Evolutionary conservation across 2,113 vertebrate species (phyloP), one percentile per base, ranked within the genome.

Genomic region (Panthera leo): DNA sequence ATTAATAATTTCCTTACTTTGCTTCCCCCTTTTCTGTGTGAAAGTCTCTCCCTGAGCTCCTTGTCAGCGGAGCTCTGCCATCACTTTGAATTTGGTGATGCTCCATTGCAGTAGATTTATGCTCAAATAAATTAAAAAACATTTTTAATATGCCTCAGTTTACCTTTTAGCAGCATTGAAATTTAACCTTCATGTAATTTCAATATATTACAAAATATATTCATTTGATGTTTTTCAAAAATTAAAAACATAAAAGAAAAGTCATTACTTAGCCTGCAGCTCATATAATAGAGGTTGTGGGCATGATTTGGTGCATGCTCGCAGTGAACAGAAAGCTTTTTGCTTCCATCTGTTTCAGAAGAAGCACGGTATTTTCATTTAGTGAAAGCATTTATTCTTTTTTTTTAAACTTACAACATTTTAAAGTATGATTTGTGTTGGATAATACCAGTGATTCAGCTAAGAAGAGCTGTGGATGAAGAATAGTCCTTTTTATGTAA

Each of bases 391-490:
- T 83, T 93, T 82, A 21, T 92, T 92, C 75, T 94, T 67, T 36
- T 39, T 39, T 61, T 86, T 65, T 89, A 4, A 68, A 70, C 63
- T 96, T 67, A 39, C 5, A 94, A 29, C n/a, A 78, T 93, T 94
- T 94, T 93, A 96, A 88, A 95, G n/a, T 85, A 67, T 91, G 70
- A 96, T 96, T 95, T 97, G 75, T 91, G 76, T 80, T 95, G 63
- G 51, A 45, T 89, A 97, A 94, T 83, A 61, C 27, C 88, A 96
- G 63, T 88, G 79, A 94, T 90, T 96, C 80, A 92, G 83, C 78
- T 93, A 78, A 92, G 71, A 90, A 63, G 87, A 94, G 51, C 92
- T 34, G 25, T 80, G 85, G 21, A 27, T 85, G 73, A 95, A 97
- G 80, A 97, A 94, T 79, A 39, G 83, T n/a, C 39, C 97, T 95